Evolutionary conservation across 2,797 vertebrate genomes (phyloP).

Genomic region (Zenarchopterus dispar): DNA sequence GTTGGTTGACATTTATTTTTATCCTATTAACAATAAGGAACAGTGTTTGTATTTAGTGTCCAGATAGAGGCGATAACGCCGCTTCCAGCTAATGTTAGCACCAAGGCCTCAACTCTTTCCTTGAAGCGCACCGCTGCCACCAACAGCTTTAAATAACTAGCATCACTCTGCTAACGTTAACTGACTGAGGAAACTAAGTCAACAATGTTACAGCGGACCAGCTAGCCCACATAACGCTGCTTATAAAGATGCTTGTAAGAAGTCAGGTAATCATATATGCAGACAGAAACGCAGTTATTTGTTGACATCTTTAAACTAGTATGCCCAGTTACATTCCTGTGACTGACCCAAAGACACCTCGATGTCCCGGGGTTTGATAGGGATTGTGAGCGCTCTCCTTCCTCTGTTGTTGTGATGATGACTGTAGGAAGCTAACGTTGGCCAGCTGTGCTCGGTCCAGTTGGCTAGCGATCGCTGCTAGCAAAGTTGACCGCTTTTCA

Average conservation of each 20-base stretch:
- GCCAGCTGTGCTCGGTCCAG: slow-evolving; percentile 74
- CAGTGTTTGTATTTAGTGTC: slow-evolving; percentile 65
- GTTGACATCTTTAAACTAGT: not conserved
- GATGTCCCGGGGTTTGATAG: slow-evolving; percentile 73
- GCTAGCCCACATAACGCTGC: slow-evolving; percentile 29
- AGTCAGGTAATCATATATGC: not conserved
- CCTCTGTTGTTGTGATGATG: slow-evolving; percentile 75
- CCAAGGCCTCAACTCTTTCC: slow-evolving; percentile 74
- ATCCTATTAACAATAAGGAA: slow-evolving; percentile 3
- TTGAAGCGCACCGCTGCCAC: slow-evolving; percentile 63
- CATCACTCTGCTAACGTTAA: slow-evolving; percentile 40
- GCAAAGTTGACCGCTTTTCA: slow-evolving; percentile 69
- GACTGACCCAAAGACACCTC: slow-evolving; percentile 79
- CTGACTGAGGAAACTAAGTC: slow-evolving; percentile 26
- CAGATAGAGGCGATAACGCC: slow-evolving; percentile 57
- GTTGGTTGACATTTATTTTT: not conserved
- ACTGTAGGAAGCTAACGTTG: slow-evolving; percentile 59
- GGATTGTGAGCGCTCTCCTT: slow-evolving; percentile 59
- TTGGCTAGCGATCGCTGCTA: slow-evolving; percentile 66
- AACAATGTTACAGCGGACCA: slow-evolving; percentile 14
- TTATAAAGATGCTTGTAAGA: slow-evolving; percentile 1
- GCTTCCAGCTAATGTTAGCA: slow-evolving; percentile 66
- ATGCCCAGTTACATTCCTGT: not conserved
- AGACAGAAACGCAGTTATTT: slow-evolving; percentile 6
- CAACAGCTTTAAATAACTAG: slow-evolving; percentile 37